phyloP scores from a whole-genome alignment of 1,140 invertebrate species.

The Drosophila micromelanica region DNA sequence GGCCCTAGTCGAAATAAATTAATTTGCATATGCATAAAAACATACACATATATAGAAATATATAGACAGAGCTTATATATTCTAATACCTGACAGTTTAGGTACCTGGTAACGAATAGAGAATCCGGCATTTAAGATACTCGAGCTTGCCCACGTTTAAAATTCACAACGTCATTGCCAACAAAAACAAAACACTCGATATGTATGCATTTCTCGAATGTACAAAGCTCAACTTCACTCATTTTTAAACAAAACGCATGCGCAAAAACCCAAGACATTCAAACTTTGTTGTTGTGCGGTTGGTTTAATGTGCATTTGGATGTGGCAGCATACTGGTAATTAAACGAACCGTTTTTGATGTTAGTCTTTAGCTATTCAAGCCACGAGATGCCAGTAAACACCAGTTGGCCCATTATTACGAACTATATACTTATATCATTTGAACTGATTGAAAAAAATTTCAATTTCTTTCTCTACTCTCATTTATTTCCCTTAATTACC shows the following conservation, averaged over 20 bases:
- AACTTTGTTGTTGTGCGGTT: not conserved
- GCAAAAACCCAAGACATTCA: constrained; percentile 3
- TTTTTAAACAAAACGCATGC: constrained; percentile 63
- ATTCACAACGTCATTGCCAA: constrained; percentile 58
- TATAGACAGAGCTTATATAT: constrained; percentile 23
- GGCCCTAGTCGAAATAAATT: constrained; percentile 25
- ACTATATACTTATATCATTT: not conserved
- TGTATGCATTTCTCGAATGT: constrained; percentile 50
- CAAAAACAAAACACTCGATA: constrained; percentile 43
- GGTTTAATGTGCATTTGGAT: constrained; percentile 13
- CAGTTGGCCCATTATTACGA: not conserved
- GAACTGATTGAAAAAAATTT: no score
- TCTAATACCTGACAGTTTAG: constrained; percentile 10
- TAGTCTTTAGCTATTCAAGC: constrained; percentile 5
- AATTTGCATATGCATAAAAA: not conserved
- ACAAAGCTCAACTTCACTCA: constrained; percentile 41
- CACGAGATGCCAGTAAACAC: not conserved
- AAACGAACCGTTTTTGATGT: constrained; percentile 4
- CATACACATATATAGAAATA: constrained; percentile 20
- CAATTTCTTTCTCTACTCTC: no score
- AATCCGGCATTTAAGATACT: constrained; percentile 19
- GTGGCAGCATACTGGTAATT: constrained; percentile 17
- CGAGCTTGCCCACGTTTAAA: constrained; percentile 44
- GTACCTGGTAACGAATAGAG: constrained; percentile 4
- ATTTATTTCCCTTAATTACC: no score